Evolutionary conservation across 2,797 vertebrate species (phyloP), one percentile per base, ranked within the genome.

Genomic region (Arnoldichthys spilopterus): DNA sequence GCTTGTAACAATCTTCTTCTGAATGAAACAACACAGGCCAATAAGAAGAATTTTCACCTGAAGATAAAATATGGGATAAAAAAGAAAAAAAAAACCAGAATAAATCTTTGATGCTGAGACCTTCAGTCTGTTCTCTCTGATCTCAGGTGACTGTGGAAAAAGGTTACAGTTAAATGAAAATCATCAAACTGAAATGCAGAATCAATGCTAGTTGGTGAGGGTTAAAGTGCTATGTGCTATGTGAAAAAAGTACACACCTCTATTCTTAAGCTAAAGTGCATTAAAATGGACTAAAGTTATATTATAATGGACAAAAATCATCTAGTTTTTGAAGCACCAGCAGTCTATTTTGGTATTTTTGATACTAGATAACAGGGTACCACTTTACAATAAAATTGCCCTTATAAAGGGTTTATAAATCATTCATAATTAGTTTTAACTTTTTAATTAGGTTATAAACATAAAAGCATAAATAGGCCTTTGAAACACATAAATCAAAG

Each of bases 11-110:
- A 63, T 63, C 2, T 1, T 37, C 34, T 40, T 40, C 62, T 40
- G 11, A 64, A 43, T 40, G 11, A 64, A 64, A 12, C 9, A 20
- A 8, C 34, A 62, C 16, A 16, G 28, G 1, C 15, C 30, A 28
- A 6, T 4, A 40, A 82, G 18, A 74, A 47, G 74, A 20, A 40
- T 9, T 72, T 30, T 51, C 9, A 32, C 26, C 72, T 43, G 68
- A 82, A 87, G 76, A 91, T 79, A 4, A 43, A 89, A 77, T 86
- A 54, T 86, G 47, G 85, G 66, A 86, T 69, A 88, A 82, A 85
- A 47, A 87, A 32, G 45, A n/a, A 88, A 82, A 85, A 47, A 87
- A 12, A 51, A 16, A 43, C 30, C 26, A 22, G 22, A 12, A 45
- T 32, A 16, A 51, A 28, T 11, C 7, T 45, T 20, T n/a, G 18